Evolutionary conservation across 2,888 invertebrate species (phyloP).

Genomic region (Ectemnius cavifrons): DNA sequence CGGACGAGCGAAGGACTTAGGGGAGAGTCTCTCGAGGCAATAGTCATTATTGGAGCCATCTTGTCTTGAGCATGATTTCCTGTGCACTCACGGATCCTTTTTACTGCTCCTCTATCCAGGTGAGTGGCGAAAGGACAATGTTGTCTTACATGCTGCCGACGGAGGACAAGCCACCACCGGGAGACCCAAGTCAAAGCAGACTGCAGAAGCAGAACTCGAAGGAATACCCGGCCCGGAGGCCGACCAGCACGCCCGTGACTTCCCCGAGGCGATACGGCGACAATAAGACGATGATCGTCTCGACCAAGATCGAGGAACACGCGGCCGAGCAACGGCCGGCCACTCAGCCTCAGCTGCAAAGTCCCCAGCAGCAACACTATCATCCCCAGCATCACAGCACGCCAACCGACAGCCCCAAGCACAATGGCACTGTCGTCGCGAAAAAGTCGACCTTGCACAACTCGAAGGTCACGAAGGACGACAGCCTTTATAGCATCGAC

Average conservation of each 20-base stretch:
- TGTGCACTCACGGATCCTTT: no score
- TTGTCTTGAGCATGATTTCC: no score
- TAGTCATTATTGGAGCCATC: no score
- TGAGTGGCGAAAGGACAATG: slow-evolving; percentile 78
- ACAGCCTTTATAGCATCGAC: slow-evolving; percentile 85
- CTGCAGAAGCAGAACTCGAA: slow-evolving; percentile 43
- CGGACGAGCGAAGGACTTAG: no score
- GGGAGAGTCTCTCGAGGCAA: no score
- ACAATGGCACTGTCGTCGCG: slow-evolving; percentile 70
- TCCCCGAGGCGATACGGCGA: slow-evolving; percentile 57
- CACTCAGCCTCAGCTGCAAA: slow-evolving; percentile 26
- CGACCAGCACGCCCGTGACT: slow-evolving; percentile 28
- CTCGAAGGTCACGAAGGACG: slow-evolving; percentile 81
- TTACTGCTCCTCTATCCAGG: slow-evolving; percentile 30
- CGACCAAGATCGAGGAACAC: slow-evolving; percentile 60
- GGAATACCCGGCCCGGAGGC: slow-evolving; percentile 30
- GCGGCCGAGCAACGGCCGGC: slow-evolving; percentile 18
- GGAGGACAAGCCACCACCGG: slow-evolving; percentile 87
- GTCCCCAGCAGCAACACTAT: slow-evolving; percentile 36
- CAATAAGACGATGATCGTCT: slow-evolving; percentile 61
- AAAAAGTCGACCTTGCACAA: slow-evolving; percentile 72
- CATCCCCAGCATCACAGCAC: slow-evolving; percentile 55
- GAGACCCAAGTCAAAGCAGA: slow-evolving; percentile 63
- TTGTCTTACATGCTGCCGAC: slow-evolving; percentile 89
- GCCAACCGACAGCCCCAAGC: slow-evolving; percentile 71